Percentiles rank a stretch among this genome's conserved stretches.
Conservation (phyloP, 2,797 vertebrate genomes). For the Gambusia yucatana region DNA sequence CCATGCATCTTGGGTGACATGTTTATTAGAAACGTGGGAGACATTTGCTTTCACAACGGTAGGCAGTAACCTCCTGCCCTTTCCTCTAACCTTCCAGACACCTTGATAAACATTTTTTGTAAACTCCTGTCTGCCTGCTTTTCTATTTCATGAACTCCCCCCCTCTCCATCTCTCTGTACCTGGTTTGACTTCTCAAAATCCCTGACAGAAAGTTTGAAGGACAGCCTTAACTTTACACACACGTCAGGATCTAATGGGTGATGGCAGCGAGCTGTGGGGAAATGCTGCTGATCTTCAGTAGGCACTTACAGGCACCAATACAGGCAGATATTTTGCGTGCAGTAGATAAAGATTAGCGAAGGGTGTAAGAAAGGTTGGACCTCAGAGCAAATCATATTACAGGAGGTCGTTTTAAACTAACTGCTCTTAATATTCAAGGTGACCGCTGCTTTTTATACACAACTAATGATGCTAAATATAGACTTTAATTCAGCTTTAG, state of each 20-base stretch:
- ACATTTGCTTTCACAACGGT: background rate
- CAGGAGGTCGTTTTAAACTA: constrained; percentile 37
- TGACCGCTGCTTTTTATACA: constrained; percentile 48
- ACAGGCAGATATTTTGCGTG: constrained; percentile 55
- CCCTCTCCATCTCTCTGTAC: constrained; percentile 17
- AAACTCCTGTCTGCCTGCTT: constrained; percentile 13
- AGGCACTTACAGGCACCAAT: constrained; percentile 51
- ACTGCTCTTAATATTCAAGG: constrained; percentile 49
- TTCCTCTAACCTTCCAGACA: constrained; percentile 17
- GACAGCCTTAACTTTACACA: constrained; percentile 47
- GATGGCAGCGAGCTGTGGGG: constrained; percentile 49
- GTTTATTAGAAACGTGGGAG: background rate
- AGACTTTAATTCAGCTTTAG: background rate
- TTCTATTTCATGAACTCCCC: constrained; percentile 18
- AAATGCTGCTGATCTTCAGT: constrained; percentile 63
- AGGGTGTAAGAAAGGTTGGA: constrained; percentile 34
- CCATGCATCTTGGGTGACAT: background rate
- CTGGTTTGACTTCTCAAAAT: constrained; percentile 46
- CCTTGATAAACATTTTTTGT: constrained; percentile 17
- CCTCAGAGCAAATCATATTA: constrained; percentile 31
- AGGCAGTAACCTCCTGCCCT: constrained; percentile 3
- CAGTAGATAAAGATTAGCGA: constrained; percentile 53
- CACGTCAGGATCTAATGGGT: constrained; percentile 59
- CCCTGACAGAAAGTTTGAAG: constrained; percentile 62
- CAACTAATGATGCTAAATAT: constrained; percentile 51